Evolutionary conservation across 2,888 invertebrate genomes (phyloP), one percentile per base, ranked within the genome.

Genomic region (Bombylius discolor): DNA sequence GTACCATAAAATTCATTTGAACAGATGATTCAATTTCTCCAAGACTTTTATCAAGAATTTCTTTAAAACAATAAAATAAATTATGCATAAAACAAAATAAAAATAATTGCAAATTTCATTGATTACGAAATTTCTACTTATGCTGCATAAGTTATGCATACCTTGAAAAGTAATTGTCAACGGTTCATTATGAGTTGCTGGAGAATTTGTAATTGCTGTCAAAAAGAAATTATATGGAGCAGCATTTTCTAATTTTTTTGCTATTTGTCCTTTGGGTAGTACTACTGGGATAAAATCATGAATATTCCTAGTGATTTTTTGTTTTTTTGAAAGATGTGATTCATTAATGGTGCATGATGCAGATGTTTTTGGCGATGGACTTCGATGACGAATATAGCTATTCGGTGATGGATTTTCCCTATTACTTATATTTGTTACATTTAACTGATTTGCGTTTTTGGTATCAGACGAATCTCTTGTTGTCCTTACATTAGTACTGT

Each of bases 1-100:
- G 93, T 46, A 94, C 86, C 88, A 95, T 90, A 66, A 91, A 96
- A 72, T 92, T 96, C 34, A 96, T 86, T 74, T 96, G 91, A n/a
- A 89, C 72, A 0, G 85, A 85, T 48, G 80, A 79, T 62, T 83
- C 83, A 6, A 92, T 73, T 56, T 82, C 81, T 0, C 91, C 91
- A 5, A 91, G 74, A 66, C 87, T 87, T 8, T 77, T 77, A 65
- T 90, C 89, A 5, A 91, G 71, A n/a, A 91, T 78, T 73, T 91
- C 90, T 80, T 76, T 23, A 72, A 76, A 47, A 57, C 49, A 59
- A 60, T 58, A 31, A 48, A 60, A 55, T 55, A 8, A 46, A 4
- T 11, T 49, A 47, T 31, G 39, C 23, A 23, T 23, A 23, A 23
- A 23, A 23, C 34, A 51, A 33, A 39, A 49, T 45, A 36, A 56